These are phyloP conservation scores for Pionites leucogaster DNA, from an alignment of 2,113 vertebrate species.

Conservation along the genomic window DNA sequence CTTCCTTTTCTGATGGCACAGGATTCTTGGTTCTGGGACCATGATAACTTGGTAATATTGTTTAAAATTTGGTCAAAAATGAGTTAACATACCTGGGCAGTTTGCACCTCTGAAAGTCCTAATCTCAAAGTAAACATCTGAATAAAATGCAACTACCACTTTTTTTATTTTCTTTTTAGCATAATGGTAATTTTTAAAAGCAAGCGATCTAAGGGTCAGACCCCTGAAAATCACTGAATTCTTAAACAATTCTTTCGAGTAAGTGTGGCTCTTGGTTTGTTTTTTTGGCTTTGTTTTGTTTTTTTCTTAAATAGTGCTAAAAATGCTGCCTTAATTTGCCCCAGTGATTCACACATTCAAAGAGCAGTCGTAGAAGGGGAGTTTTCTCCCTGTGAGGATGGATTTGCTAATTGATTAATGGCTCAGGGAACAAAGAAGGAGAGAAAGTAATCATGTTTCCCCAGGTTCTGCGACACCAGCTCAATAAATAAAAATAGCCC, in stretches of 20 bases:
- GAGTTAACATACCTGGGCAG: neutral
- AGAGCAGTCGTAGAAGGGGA: neutral
- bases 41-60: neutral
- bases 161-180: neutral
- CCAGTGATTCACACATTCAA: neutral
- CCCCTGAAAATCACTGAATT: neutral
- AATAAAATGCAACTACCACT: neutral
- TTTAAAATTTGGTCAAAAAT: neutral
- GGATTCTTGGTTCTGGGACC: neutral
- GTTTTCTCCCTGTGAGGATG: neutral
- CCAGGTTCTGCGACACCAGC: neutral
- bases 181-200: neutral
- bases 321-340: neutral
- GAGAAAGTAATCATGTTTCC: neutral
- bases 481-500: neutral
- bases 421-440: neutral
- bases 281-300: neutral
- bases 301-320: neutral
- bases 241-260: neutral
- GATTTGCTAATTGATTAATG: constrained; percentile 5
- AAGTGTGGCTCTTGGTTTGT: neutral
- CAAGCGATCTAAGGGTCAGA: neutral
- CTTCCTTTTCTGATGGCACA: fast-evolving
- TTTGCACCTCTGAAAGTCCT: neutral
- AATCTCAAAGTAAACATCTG: neutral